These are phyloP conservation scores for Remorina albescens DNA, from an alignment of 2,797 vertebrate species.

Conservation along the genomic window DNA sequence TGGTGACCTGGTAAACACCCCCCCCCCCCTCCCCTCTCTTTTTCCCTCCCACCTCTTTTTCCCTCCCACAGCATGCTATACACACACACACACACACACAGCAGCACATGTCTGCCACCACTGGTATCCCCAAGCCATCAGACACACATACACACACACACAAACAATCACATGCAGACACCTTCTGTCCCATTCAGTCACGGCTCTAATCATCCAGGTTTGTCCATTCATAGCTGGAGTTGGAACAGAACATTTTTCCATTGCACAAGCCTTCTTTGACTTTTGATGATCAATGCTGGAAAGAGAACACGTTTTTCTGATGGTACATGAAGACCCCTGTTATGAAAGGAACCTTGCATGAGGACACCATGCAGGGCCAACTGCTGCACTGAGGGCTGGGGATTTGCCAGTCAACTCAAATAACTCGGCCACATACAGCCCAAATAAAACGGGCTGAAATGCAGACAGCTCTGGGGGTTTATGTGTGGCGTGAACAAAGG, in stretches of 20 bases:
- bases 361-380: conserved; percentile 2
- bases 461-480: conserved; percentile 4
- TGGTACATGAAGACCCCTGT: conserved; percentile 1
- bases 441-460: conserved; percentile 7
- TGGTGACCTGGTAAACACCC: conserved; percentile 74
- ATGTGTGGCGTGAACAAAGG: conserved; percentile 12
- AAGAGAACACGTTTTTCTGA: background rate
- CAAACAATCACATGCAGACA: conserved; percentile 29
- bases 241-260: background rate
- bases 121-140: conserved; percentile 53
- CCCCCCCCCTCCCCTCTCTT: conserved; percentile 46
- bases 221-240: conserved; percentile 14
- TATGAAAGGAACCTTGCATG: background rate
- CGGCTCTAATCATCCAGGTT: conserved; percentile 18
- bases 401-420: conserved; percentile 23
- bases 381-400: conserved; percentile 1
- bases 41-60: conserved; percentile 34
- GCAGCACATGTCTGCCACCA: conserved; percentile 46
- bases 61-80: conserved; percentile 34
- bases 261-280: background rate
- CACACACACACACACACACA: conserved; percentile 26
- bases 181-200: conserved; percentile 29
- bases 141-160: conserved; percentile 32
- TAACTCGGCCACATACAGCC: conserved; percentile 15
- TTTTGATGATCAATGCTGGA: conserved; percentile 3